These are phyloP conservation scores for Strix uralensis DNA, from an alignment of 2,113 vertebrate species.

Conservation along the genomic window DNA sequence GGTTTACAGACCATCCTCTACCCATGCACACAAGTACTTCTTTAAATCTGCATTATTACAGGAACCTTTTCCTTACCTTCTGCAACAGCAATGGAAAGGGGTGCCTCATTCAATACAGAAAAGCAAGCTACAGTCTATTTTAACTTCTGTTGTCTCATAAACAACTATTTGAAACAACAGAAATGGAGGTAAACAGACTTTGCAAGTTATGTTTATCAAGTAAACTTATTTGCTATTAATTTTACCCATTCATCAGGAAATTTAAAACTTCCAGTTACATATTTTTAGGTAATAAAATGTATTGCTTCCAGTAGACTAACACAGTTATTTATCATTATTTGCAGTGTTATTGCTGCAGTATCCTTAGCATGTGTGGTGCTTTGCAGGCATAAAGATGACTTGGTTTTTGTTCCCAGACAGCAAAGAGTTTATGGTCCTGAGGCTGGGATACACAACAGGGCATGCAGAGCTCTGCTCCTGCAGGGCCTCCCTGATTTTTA, in stretches of 20 bases:
- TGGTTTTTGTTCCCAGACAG: neutral
- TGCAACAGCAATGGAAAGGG: neutral
- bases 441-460: neutral
- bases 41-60: neutral
- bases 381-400: neutral
- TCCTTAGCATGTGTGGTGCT: neutral
- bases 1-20: neutral
- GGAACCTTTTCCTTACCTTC: neutral
- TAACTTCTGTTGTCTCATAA: neutral
- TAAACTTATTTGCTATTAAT: neutral
- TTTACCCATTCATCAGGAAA: neutral
- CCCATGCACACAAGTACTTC: neutral
- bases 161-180: neutral
- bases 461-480: neutral
- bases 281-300: neutral
- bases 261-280: neutral
- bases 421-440: neutral
- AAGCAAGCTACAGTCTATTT: neutral
- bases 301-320: neutral
- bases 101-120: neutral
- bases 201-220: neutral
- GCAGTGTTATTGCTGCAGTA: neutral
- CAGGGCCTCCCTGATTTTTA: neutral
- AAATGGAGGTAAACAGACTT: neutral
- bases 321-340: neutral